phyloP scores from a whole-genome alignment of 2,888 invertebrate species.

The Rotaria magnacalcarata region DNA sequence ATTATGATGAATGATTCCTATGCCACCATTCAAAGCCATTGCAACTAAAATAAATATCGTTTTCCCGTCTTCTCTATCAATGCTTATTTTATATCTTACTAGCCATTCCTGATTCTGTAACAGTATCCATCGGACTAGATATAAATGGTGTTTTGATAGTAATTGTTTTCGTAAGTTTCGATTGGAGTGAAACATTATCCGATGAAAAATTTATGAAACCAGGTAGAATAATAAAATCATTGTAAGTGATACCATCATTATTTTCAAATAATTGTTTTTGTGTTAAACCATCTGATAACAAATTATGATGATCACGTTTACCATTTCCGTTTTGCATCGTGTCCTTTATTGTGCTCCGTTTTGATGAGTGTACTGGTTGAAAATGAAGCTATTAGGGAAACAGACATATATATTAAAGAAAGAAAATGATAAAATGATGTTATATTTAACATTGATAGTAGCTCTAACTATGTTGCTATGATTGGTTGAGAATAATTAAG shows the following conservation, averaged over 20 bases:
- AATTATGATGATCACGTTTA: neutral
- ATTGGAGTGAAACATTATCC: conserved; percentile 79
- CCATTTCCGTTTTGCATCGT: neutral
- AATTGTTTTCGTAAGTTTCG: conserved; percentile 81
- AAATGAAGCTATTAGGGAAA: too few relatives aligned
- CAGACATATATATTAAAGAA: too few relatives aligned
- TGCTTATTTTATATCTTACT: conserved; percentile 68
- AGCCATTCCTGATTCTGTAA: conserved; percentile 97
- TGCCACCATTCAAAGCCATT: conserved; percentile 74
- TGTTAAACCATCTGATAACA: neutral
- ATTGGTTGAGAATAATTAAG: neutral
- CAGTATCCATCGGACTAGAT: conserved; percentile 98
- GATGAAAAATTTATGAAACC: conserved; percentile 92
- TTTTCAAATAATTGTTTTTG: neutral
- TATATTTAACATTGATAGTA: neutral
- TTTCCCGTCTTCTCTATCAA: too few relatives aligned
- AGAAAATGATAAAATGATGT: too few relatives aligned
- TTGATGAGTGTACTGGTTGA: neutral
- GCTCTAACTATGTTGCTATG: neutral
- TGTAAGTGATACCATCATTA: conserved; percentile 49
- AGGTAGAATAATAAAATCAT: conserved; percentile 88
- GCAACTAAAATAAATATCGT: conserved; percentile 57
- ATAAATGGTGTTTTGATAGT: conserved; percentile 83
- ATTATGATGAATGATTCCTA: conserved; percentile 94
- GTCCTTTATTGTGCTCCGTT: too few relatives aligned